A percentile compares a stretch with the other conserved stretches of the same genome.
Conservation (phyloP, 2,113 vertebrate genomes). For the Corydoras sp. region DNA sequence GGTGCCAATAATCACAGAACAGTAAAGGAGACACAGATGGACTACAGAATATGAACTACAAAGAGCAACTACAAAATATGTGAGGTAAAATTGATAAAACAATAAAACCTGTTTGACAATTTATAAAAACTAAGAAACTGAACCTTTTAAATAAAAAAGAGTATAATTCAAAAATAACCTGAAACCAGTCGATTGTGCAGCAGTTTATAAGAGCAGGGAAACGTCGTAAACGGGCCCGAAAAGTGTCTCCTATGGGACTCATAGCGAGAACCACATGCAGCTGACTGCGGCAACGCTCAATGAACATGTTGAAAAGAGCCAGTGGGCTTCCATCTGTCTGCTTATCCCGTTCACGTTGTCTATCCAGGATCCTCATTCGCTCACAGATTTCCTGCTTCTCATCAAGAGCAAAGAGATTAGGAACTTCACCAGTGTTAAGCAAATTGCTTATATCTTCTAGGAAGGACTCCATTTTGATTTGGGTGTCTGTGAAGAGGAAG, state of each 20-base stretch:
- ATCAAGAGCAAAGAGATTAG: slow-evolving; percentile 80
- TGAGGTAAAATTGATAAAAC: no score
- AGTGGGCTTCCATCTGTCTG: slow-evolving; percentile 82
- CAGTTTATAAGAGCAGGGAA: slow-evolving; percentile 90
- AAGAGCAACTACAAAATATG: no score
- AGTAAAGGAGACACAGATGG: no score
- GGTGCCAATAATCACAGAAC: no score
- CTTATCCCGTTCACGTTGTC: slow-evolving; percentile 74
- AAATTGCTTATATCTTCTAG: slow-evolving; percentile 86
- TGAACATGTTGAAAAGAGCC: slow-evolving; percentile 86
- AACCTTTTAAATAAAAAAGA: no score
- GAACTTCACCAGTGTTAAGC: slow-evolving; percentile 86
- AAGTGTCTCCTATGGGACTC: slow-evolving; percentile 88
- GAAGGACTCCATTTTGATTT: slow-evolving; percentile 87
- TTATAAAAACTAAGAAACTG: no score
- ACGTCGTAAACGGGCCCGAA: slow-evolving; percentile 75
- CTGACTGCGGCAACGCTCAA: slow-evolving; percentile 81
- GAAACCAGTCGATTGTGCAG: slow-evolving; percentile 93
- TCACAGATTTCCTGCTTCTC: slow-evolving; percentile 87
- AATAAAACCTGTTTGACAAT: no score
- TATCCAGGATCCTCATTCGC: slow-evolving; percentile 77
- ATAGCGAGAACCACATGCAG: slow-evolving; percentile 84
- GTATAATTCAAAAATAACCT: slow-evolving; percentile 60
- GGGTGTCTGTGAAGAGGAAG: slow-evolving; percentile 85
- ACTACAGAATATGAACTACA: no score